Base-by-base conservation (phyloP, 2,888 invertebrate species). In the Noctua janthe region DNA sequence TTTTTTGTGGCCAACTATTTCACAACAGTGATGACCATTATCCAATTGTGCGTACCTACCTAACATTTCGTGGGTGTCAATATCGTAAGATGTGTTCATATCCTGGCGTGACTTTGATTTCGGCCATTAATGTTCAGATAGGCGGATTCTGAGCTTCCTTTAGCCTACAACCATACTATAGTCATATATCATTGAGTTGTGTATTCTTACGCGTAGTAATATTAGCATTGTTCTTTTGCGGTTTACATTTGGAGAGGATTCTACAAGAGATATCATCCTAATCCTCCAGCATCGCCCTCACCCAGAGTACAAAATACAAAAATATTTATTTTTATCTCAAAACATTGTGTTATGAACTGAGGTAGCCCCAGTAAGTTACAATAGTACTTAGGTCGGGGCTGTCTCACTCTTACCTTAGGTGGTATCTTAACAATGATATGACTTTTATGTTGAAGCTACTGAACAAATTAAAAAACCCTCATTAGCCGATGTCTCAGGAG, bases 11-110 rank as follows among this genome's bases (percentile, higher is more conserved):
- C 35, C 7, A 64, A 64, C 67, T 43, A 80, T 64, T 80, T 70
- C 81, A 81, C 66, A 81, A 85, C 35, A 51, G 8, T 39, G 49
- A 35, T 35, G 56, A 70, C 29, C 49, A 83, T 84, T 82, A 89
- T 88, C 69, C 83, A 88, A 87, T 88, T 87, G 80, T 49, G 64
- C 47, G 29, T 69, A 43, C 72, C 39, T 39, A 62, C 76, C 74
- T 56, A 59, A 71, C 20, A 43, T 71, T n/a, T 74, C 71, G 85
- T 88, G 82, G 86, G 89, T 73, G 81, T 84, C 69, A 85, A 78
- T 82, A 54, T 66, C 76, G 74, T 69, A 71, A 81, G 78, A 83
- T 83, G 81, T 81, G 79, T 73, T 87, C 87, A 88, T 75, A 83
- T 90, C 87, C 90, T 83, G 56, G 47, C 67, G 6, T 64, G 62